Percentiles rank a stretch among this genome's conserved stretches.
Conservation (phyloP, 2,888 invertebrate species). For the Pheosia tremula region DNA sequence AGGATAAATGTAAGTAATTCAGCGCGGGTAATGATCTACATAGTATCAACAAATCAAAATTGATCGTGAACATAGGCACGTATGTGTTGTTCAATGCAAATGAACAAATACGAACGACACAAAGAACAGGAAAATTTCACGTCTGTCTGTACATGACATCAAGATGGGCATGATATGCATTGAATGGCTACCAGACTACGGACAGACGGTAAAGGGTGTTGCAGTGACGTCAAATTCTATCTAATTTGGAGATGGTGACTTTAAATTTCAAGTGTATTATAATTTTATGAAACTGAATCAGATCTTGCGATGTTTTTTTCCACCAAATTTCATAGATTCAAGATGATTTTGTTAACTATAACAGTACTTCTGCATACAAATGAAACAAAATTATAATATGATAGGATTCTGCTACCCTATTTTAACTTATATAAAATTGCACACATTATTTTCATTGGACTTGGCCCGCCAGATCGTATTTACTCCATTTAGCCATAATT, state of each 20-base stretch:
- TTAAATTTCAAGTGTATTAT: constrained; percentile 2
- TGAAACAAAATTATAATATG: too few relatives aligned
- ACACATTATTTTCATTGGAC: too few relatives aligned
- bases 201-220: constrained; percentile 35
- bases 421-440: too few relatives aligned
- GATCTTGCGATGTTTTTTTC: too few relatives aligned
- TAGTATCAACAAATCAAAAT: constrained; percentile 62
- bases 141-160: constrained; percentile 55
- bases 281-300: too few relatives aligned
- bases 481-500: too few relatives aligned
- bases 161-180: constrained; percentile 51
- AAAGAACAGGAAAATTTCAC: constrained; percentile 72
- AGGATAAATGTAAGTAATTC: constrained; percentile 59
- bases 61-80: constrained; percentile 64
- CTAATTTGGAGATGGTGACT: constrained; percentile 12
- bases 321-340: too few relatives aligned
- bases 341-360: too few relatives aligned
- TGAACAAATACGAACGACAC: constrained; percentile 50
- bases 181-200: constrained; percentile 45
- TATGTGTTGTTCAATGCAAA: constrained; percentile 53
- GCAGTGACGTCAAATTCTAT: constrained; percentile 25
- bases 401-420: too few relatives aligned
- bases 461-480: too few relatives aligned
- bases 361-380: too few relatives aligned
- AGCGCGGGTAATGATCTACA: constrained; percentile 57